Percentiles rank a stretch among this genome's conserved stretches.
phyloP scores from a whole-genome alignment of 1,140 invertebrate genomes.

The Macrotrachela quadricornifera region DNA sequence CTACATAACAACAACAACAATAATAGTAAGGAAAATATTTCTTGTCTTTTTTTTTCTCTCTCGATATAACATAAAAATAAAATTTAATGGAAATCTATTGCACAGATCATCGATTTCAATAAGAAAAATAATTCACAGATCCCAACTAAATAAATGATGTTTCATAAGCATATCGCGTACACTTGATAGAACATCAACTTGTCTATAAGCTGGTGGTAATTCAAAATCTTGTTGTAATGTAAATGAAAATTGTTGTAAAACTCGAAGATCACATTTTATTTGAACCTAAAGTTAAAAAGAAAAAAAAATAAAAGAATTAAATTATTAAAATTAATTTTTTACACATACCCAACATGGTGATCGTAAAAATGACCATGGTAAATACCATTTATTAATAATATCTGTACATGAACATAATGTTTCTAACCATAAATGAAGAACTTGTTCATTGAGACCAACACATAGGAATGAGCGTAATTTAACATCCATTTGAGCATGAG shows the following conservation, averaged over 20 bases:
- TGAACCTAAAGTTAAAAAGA: background rate
- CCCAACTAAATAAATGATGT: constrained; percentile 98
- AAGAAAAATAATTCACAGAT: too few relatives aligned
- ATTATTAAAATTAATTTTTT: too few relatives aligned
- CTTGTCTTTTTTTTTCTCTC: too few relatives aligned
- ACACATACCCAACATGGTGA: constrained; percentile 80
- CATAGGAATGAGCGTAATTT: constrained; percentile 80
- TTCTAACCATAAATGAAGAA: constrained; percentile 91
- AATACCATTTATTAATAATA: constrained; percentile 90
- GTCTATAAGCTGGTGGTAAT: constrained; percentile 35
- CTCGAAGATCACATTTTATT: constrained; percentile 25
- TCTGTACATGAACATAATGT: constrained; percentile 78
- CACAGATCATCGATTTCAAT: too few relatives aligned
- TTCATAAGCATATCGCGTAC: constrained; percentile 96
- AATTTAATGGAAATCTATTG: too few relatives aligned
- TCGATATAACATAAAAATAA: too few relatives aligned
- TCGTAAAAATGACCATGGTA: constrained; percentile 88
- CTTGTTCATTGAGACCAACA: constrained; percentile 65
- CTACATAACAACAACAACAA: too few relatives aligned
- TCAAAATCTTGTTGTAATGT: constrained; percentile 92
- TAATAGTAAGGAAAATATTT: too few relatives aligned
- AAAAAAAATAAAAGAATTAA: too few relatives aligned
- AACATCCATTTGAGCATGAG: constrained; percentile 92
- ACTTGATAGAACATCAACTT: constrained; percentile 18
- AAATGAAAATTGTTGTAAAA: constrained; percentile 88